Evolutionary conservation across 2,113 vertebrate species (phyloP).

Genomic region (Chroicocephalus ridibundus): DNA sequence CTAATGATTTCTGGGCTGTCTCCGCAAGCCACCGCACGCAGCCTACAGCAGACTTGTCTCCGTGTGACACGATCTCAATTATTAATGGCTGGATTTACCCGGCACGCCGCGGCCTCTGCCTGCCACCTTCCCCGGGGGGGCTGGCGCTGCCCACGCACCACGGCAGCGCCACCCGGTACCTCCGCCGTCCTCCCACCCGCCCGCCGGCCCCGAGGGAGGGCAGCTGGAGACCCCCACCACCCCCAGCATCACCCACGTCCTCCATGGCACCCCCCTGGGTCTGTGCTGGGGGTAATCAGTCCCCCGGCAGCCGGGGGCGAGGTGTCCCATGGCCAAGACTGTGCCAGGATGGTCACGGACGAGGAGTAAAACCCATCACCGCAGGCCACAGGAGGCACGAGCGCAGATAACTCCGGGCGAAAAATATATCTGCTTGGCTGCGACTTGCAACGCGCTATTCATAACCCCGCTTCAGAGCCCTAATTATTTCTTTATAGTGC

Average conservation of each 20-base stretch:
- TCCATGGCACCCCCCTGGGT: too few relatives aligned
- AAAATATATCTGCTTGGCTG: neutral
- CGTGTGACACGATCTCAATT: neutral
- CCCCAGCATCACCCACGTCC: neutral
- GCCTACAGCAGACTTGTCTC: neutral
- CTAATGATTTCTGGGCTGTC: neutral
- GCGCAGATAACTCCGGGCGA: neutral
- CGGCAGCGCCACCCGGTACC: accelerated
- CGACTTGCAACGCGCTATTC: neutral
- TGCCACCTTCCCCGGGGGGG: neutral
- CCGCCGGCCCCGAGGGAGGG: neutral
- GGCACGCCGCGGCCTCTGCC: neutral
- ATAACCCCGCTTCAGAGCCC: neutral
- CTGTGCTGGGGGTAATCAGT: neutral
- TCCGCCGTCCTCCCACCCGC: neutral
- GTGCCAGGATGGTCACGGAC: neutral
- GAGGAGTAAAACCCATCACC: neutral
- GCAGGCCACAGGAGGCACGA: neutral
- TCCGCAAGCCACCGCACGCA: accelerated
- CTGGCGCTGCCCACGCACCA: neutral
- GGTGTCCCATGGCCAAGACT: neutral
- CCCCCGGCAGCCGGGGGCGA: neutral
- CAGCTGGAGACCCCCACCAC: neutral
- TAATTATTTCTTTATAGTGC: neutral
- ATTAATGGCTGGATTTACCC: neutral